phyloP scores from a whole-genome alignment of 1,140 invertebrate species.

The Drosophila guanche region DNA sequence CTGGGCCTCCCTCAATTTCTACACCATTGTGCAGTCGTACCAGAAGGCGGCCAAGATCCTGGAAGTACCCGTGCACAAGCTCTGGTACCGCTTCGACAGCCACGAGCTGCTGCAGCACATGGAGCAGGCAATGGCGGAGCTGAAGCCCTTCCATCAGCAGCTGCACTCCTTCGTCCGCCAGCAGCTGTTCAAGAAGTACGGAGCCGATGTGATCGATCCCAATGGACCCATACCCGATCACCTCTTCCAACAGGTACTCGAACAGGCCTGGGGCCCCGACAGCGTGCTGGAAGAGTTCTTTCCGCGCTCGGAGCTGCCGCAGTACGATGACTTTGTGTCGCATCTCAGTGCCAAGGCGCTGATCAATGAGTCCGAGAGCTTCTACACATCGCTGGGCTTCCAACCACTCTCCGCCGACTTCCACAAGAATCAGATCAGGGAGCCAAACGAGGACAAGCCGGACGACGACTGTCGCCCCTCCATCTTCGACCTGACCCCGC shows the following conservation, averaged over 20 bases:
- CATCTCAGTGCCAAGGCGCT: constrained; percentile 56
- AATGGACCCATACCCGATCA: constrained; percentile 95
- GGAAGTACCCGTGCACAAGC: constrained; percentile 66
- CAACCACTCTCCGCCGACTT: constrained; percentile 54
- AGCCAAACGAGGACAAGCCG: constrained; percentile 68
- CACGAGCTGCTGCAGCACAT: constrained; percentile 85
- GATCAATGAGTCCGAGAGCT: constrained; percentile 67
- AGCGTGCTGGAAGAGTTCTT: constrained; percentile 74
- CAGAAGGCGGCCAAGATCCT: constrained; percentile 68
- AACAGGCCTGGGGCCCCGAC: constrained; percentile 74
- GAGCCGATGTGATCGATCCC: constrained; percentile 86
- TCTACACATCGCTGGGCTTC: constrained; percentile 74
- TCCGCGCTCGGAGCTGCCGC: constrained; percentile 60
- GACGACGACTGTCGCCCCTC: constrained; percentile 71
- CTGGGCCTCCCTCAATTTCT: constrained; percentile 77
- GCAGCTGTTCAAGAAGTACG: constrained; percentile 89
- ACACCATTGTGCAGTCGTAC: constrained; percentile 74
- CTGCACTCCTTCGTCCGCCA: constrained; percentile 94
- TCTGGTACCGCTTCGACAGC: constrained; percentile 84
- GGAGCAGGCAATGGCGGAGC: constrained; percentile 85
- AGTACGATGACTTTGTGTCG: constrained; percentile 68
- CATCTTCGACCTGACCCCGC: constrained; percentile 71
- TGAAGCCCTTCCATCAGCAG: constrained; percentile 93
- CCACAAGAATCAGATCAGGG: constrained; percentile 66
- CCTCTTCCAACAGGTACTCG: constrained; percentile 86